Conservation (phyloP, 2,888 invertebrate species). For the Abscondita cerata region DNA sequence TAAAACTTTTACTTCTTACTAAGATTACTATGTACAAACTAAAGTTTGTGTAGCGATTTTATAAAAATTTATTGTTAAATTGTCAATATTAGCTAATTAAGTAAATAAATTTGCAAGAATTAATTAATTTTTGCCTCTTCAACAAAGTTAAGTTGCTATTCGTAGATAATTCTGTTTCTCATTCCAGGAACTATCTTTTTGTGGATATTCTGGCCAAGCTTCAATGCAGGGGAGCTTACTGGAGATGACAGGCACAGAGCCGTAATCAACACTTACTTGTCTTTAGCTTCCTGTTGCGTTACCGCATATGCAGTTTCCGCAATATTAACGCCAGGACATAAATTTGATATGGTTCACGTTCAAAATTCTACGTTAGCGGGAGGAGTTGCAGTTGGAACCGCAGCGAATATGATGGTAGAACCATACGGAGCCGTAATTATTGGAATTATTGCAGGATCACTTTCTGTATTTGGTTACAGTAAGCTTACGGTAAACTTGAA, state of each 20-base stretch:
- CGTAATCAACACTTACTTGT: constrained; percentile 91
- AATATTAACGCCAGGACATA: constrained; percentile 73
- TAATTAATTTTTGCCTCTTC: neutral
- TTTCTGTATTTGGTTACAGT: constrained; percentile 84
- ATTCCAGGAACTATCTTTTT: constrained; percentile 84
- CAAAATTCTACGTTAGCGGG: constrained; percentile 95
- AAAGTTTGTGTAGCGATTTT: too few species aligned
- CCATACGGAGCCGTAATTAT: constrained; percentile 84
- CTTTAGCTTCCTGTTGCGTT: constrained; percentile 82
- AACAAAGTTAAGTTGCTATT: neutral
- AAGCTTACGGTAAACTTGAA: constrained; percentile 70
- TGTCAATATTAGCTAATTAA: too few species aligned
- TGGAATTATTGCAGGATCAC: constrained; percentile 76
- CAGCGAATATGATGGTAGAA: constrained; percentile 81
- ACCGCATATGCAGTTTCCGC: constrained; percentile 86
- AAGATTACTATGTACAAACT: too few species aligned
- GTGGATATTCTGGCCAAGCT: constrained; percentile 98
- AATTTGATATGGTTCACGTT: constrained; percentile 91
- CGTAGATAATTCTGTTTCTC: too few species aligned
- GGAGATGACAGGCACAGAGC: constrained; percentile 82
- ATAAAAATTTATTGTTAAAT: too few species aligned
- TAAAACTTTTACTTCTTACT: too few species aligned
- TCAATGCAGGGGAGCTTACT: constrained; percentile 83
- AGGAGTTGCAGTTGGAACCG: constrained; percentile 89
- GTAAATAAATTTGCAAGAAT: too few species aligned